phyloP scores from a whole-genome alignment of 2,797 vertebrate species.

The Chlorospingus flavigularis region DNA sequence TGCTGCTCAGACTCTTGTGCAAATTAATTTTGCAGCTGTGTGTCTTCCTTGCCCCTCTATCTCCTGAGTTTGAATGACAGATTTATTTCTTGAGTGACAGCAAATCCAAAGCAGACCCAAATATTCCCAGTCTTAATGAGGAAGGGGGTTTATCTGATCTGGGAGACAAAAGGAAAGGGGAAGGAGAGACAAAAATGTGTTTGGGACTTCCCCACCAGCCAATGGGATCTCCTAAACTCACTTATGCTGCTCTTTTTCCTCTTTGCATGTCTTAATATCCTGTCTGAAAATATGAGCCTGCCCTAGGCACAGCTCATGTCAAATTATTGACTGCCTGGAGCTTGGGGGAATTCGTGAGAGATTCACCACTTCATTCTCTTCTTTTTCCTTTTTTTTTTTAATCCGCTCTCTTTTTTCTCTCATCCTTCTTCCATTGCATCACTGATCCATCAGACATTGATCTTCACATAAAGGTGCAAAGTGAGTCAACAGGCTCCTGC shows the following conservation, averaged over 20 bases:
- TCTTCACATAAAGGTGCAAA: neutral
- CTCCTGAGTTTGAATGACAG: neutral
- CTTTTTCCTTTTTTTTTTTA: accelerated
- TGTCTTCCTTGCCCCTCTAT: neutral
- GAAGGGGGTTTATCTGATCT: neutral
- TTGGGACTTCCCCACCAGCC: neutral
- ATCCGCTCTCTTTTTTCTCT: neutral
- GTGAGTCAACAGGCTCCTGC: neutral
- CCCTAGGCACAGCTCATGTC: neutral
- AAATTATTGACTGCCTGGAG: neutral
- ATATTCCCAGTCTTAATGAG: neutral
- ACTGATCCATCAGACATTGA: neutral
- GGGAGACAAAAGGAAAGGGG: neutral
- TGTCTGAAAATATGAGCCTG: neutral
- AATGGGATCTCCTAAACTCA: neutral
- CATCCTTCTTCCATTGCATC: neutral
- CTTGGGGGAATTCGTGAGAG: neutral
- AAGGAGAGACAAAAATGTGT: neutral
- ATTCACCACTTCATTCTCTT: neutral
- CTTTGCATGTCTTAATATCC: neutral
- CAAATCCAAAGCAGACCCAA: neutral
- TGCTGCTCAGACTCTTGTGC: neutral
- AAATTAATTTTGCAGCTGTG: neutral
- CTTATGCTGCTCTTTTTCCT: neutral
- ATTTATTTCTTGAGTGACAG: neutral